phyloP scores from a whole-genome alignment of 2,888 invertebrate genomes.

The Parnassius smintheus region DNA sequence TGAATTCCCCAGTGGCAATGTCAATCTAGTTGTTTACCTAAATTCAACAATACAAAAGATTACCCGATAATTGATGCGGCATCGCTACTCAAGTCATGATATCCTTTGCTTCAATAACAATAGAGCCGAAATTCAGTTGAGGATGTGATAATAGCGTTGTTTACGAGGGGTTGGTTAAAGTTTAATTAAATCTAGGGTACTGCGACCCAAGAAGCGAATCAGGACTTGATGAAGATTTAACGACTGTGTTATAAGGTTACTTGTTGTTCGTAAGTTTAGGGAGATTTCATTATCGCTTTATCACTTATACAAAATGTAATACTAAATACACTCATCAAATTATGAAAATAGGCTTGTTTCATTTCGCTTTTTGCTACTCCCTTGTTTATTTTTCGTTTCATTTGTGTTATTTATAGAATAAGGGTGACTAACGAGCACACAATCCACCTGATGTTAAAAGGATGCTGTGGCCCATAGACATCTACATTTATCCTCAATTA shows the following conservation, averaged over 20 bases:
- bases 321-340: no score
- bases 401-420: no score
- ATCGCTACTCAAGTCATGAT: constrained; percentile 30
- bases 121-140: constrained; percentile 50
- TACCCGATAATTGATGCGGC: constrained; percentile 54
- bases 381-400: no score
- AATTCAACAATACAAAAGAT: constrained; percentile 27
- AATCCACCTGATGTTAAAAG: no score
- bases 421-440: no score
- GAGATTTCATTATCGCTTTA: constrained; percentile 40
- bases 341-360: no score
- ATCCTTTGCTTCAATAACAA: constrained; percentile 27
- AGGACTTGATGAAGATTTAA: constrained; percentile 16
- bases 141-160: constrained; percentile 66
- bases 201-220: constrained; percentile 41
- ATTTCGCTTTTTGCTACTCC: no score
- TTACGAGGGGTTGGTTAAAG: constrained; percentile 75
- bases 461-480: no score
- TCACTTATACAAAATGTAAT: constrained; percentile 4
- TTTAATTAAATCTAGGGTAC: constrained; percentile 72
- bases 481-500: no score
- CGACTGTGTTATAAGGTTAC: no score
- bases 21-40: constrained; percentile 25
- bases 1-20: constrained; percentile 9
- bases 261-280: no score